A percentile compares a stretch with the other conserved stretches of the same genome.
These are phyloP conservation scores for Melanogrammus aeglefinus DNA, from an alignment of 2,797 vertebrate species.

Conservation along the genomic window DNA sequence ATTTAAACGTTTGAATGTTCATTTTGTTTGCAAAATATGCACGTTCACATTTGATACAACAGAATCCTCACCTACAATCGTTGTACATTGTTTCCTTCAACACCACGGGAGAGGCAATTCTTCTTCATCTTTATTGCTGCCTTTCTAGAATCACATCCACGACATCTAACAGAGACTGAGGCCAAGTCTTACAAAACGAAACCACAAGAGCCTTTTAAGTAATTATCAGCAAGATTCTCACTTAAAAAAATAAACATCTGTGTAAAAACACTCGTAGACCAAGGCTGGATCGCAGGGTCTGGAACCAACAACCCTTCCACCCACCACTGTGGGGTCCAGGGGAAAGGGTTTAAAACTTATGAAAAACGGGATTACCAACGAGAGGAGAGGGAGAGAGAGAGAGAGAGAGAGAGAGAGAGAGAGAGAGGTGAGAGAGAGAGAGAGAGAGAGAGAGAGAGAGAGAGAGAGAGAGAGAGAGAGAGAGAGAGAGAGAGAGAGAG, in stretches of 20 bases:
- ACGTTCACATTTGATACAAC: background rate
- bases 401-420: background rate
- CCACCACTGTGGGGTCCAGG: background rate
- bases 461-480: background rate
- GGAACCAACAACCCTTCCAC: background rate
- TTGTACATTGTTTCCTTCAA: background rate
- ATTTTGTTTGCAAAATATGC: constrained; percentile 20
- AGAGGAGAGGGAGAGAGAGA: background rate
- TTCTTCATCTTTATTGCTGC: background rate
- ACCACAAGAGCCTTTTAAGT: background rate
- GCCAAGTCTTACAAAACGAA: background rate
- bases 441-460: too few species aligned
- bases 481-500: background rate
- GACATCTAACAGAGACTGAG: background rate
- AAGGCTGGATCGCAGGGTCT: constrained; percentile 1
- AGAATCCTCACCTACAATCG: background rate
- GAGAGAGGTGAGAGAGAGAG: too few species aligned
- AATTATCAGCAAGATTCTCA: background rate
- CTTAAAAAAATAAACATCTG: constrained; percentile 32
- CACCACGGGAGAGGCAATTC: background rate
- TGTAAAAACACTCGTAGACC: background rate
- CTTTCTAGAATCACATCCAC: background rate
- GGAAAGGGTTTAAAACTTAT: background rate
- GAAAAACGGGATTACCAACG: background rate
- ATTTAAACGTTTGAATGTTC: background rate